These are phyloP conservation scores for Drosophila neonasuta DNA, from an alignment of 2,888 invertebrate species.

Conservation along the genomic window DNA sequence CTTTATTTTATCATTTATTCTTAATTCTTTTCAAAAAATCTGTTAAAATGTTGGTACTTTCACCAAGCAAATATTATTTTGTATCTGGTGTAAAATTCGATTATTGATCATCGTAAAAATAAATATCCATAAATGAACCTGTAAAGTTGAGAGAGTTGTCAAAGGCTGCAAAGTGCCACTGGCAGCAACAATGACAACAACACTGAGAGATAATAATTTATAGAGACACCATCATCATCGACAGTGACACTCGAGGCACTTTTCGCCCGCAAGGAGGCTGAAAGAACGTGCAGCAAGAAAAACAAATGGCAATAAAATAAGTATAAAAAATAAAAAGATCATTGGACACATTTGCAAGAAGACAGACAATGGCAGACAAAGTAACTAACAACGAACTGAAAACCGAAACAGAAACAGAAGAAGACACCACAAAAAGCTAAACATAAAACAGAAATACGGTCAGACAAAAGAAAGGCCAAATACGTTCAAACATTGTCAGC, in stretches of 20 bases:
- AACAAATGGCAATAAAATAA: constrained; percentile 56
- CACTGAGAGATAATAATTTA: constrained; percentile 50
- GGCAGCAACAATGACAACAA: constrained; percentile 43
- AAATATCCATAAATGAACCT: constrained; percentile 24
- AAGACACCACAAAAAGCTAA: constrained; percentile 51
- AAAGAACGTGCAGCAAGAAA: constrained; percentile 41
- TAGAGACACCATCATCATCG: constrained; percentile 21
- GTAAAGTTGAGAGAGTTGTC: constrained; percentile 56
- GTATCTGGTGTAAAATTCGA: background rate
- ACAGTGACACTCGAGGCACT: constrained; percentile 36
- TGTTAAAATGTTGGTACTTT: no score
- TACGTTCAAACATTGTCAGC: constrained; percentile 67
- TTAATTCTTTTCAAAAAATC: no score
- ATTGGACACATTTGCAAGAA: constrained; percentile 67
- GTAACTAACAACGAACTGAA: constrained; percentile 46
- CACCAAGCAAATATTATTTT: no score
- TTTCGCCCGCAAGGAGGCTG: constrained; percentile 38
- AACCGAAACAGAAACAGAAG: constrained; percentile 13
- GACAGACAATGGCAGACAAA: constrained; percentile 30
- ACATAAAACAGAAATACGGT: constrained; percentile 46
- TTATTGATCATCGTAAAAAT: background rate
- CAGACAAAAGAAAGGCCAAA: constrained; percentile 76
- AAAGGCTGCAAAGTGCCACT: constrained; percentile 38
- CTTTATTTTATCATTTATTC: no score
- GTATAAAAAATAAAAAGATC: constrained; percentile 48